Percentiles rank a stretch among this genome's conserved stretches.
phyloP scores from a whole-genome alignment of 2,797 vertebrate genomes.

The Intellagama lesueurii region DNA sequence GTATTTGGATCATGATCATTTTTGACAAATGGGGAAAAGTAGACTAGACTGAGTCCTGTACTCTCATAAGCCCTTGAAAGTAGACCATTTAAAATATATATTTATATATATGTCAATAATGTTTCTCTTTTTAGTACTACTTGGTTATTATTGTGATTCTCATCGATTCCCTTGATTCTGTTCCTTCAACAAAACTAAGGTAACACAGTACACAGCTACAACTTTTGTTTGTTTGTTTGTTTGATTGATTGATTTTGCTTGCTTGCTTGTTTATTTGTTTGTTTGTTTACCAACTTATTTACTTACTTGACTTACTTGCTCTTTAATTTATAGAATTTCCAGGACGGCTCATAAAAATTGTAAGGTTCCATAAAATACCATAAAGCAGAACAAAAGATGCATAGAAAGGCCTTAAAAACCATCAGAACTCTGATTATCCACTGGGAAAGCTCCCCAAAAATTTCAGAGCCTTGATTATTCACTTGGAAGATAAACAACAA shows the following conservation, averaged over 20 bases:
- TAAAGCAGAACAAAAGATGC: neutral
- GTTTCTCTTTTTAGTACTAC: slow-evolving; percentile 41
- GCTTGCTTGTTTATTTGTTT: too few relatives aligned
- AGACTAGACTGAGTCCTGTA: neutral
- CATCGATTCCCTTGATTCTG: neutral
- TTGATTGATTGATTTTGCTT: too few relatives aligned
- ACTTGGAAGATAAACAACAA: neutral
- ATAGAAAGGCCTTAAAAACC: neutral
- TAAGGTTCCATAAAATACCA: neutral
- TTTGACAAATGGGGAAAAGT: slow-evolving; percentile 43
- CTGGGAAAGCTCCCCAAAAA: too few relatives aligned
- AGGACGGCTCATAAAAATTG: neutral
- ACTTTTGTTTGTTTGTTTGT: neutral
- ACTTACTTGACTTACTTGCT: neutral
- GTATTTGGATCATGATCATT: slow-evolving; percentile 42
- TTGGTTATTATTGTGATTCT: slow-evolving; percentile 27
- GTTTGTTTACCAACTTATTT: too few relatives aligned
- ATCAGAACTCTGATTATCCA: too few relatives aligned
- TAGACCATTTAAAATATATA: slow-evolving; percentile 50
- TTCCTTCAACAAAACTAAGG: neutral
- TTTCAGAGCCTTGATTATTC: neutral
- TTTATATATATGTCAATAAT: slow-evolving; percentile 25
- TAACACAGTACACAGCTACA: neutral
- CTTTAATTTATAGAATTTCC: neutral
- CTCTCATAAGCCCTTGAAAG: slow-evolving; percentile 26